A percentile compares a stretch with the other conserved stretches of the same genome.
Conservation (phyloP, 2,888 invertebrate species). For the Epistrophe grossulariae region DNA sequence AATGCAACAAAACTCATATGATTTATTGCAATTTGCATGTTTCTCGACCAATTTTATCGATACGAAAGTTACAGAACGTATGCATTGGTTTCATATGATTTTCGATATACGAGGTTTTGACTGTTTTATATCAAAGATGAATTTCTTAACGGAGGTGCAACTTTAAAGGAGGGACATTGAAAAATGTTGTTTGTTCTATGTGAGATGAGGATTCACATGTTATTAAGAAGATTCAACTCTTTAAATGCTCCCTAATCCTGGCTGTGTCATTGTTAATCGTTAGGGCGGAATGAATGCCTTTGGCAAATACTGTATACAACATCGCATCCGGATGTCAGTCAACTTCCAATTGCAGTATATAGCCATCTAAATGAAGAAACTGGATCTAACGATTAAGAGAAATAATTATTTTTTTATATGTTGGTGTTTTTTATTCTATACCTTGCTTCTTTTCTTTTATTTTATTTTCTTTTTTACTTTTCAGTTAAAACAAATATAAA, state of each 20-base stretch:
- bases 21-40: too few species aligned
- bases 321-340: constrained; percentile 39
- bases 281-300: constrained; percentile 32
- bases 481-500: too few species aligned
- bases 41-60: too few species aligned
- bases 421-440: neutral
- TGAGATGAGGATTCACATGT: constrained; percentile 56
- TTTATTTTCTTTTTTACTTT: too few species aligned
- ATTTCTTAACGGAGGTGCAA: constrained; percentile 11
- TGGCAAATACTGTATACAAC: constrained; percentile 31
- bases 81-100: too few species aligned
- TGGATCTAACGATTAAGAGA: constrained; percentile 54
- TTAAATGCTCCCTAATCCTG: constrained; percentile 59
- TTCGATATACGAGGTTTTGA: neutral
- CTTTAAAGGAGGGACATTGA: constrained; percentile 36
- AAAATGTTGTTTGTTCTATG: constrained; percentile 27
- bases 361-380: constrained; percentile 35
- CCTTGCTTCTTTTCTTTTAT: too few species aligned
- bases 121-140: neutral
- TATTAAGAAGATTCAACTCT: constrained; percentile 67
- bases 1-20: too few species aligned
- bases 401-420: constrained; percentile 46
- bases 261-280: constrained; percentile 52
- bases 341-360: constrained; percentile 39
- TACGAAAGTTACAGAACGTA: too few species aligned